Percentiles rank a stretch among this genome's conserved stretches.
These are phyloP conservation scores for Arctia plantaginis DNA, from an alignment of 2,888 invertebrate genomes.

Conservation along the genomic window DNA sequence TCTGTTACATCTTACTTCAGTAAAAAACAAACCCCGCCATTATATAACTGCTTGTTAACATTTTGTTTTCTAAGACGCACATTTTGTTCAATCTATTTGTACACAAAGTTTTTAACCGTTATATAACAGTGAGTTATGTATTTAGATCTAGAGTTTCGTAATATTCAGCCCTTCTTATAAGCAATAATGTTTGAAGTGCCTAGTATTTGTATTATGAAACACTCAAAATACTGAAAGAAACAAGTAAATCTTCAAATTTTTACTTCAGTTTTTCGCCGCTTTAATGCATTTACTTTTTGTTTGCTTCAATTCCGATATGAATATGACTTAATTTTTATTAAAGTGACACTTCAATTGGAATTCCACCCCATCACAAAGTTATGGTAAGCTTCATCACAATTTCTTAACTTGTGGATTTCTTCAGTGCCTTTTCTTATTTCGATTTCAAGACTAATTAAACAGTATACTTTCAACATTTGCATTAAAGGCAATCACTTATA, in stretches of 20 bases:
- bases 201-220: background rate
- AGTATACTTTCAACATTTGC: background rate
- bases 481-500: background rate
- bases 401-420: background rate
- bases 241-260: too few relatives aligned
- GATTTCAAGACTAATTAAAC: background rate
- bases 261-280: too few relatives aligned
- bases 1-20: background rate
- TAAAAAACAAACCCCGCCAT: background rate
- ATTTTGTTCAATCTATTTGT: conserved; percentile 2
- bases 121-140: background rate
- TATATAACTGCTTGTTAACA: conserved; percentile 1
- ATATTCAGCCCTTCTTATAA: background rate
- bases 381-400: too few relatives aligned
- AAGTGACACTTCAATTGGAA: too few relatives aligned
- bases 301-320: too few relatives aligned
- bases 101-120: background rate
- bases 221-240: background rate
- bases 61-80: background rate
- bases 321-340: too few relatives aligned
- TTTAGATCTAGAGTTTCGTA: background rate
- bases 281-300: too few relatives aligned
- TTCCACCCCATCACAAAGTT: too few relatives aligned
- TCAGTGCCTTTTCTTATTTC: background rate
- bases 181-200: background rate